Evolutionary conservation across 2,888 invertebrate genomes (phyloP), one percentile per base, ranked within the genome.

Genomic region (Erpobdella octoculata): DNA sequence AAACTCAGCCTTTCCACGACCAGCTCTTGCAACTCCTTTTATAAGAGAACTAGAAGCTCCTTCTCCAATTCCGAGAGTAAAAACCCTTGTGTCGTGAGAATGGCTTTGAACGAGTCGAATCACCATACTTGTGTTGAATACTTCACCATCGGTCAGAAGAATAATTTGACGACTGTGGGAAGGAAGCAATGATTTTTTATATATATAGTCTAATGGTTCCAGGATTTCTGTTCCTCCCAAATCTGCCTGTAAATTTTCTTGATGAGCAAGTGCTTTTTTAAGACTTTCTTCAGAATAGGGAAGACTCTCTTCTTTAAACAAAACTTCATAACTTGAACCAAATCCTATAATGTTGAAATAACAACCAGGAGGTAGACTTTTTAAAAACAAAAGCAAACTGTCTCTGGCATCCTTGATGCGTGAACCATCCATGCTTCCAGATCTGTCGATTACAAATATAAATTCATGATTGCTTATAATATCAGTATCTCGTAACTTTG

Each of bases 131-230:
- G 79, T 79, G 70, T 83, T 82, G 18, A 73, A 75, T 5, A 81
- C 80, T 67, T 79, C 79, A 31, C 83, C 83, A 76, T 83, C 83
- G 15, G 83, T 83, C 9, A 83, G 12, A 4, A 71, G 28, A 64
- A 72, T 53, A 25, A 67, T 58, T 36, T 71, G 28, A 6, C 71
- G 37, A 37, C 35, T 65, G 36, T 71, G 71, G 6, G 66, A 66
- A 15, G 37, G 21, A 35, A 71, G 33, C 25, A 58, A 21, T 67
- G 71, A 36, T 53, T 73, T 64, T 21, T 53, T 64, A 58, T 77
- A 80, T 25, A 81, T 76, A 25, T 72, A 37, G 58, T 78, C 69
- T 62, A 82, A 70, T 0, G 81, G 80, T 28, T 73, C 65, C 18
- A 78, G 73, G 37, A 82, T 78, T 74, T 82, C 81, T 5, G 81